Evolutionary conservation across 2,113 vertebrate species (phyloP).

Genomic region (Entelurus aequoreus): DNA sequence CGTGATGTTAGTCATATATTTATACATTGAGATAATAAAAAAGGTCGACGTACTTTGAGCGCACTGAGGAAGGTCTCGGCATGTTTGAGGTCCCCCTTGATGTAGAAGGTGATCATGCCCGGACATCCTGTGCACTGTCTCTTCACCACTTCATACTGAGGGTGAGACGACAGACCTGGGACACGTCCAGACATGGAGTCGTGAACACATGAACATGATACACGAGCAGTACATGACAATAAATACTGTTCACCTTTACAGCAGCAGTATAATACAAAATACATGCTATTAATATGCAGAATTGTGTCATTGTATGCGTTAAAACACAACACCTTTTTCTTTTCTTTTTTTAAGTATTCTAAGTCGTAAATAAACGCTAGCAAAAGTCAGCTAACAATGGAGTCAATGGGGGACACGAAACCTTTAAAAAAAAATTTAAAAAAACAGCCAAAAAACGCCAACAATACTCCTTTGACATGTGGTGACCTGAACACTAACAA

Average conservation of each 20-base stretch:
- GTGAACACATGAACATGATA: neutral
- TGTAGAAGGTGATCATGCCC: conserved; percentile 86
- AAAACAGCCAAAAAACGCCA: too few species aligned
- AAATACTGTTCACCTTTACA: neutral
- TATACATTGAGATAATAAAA: neutral
- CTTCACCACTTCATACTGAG: conserved; percentile 79
- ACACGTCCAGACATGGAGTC: neutral
- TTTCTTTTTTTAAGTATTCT: too few species aligned
- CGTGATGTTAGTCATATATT: too few species aligned
- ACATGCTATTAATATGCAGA: too few species aligned
- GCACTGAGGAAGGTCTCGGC: conserved; percentile 79
- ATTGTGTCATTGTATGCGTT: too few species aligned
- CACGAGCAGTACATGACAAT: neutral
- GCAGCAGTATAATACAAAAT: neutral
- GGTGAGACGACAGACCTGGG: conserved; percentile 85
- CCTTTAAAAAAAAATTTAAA: too few species aligned
- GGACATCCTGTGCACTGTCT: conserved; percentile 83
- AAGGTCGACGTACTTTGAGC: conserved; percentile 75
- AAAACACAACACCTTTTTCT: too few species aligned
- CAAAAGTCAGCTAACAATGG: too few species aligned
- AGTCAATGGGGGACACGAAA: too few species aligned
- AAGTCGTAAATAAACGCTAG: too few species aligned
- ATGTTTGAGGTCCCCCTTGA: conserved; percentile 80
- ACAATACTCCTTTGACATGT: too few species aligned
- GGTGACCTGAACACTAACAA: too few species aligned